Percentiles rank a stretch among this genome's conserved stretches.
These are phyloP conservation scores for Apeltes quadracus DNA, from an alignment of 2,113 vertebrate genomes.

Conservation along the genomic window DNA sequence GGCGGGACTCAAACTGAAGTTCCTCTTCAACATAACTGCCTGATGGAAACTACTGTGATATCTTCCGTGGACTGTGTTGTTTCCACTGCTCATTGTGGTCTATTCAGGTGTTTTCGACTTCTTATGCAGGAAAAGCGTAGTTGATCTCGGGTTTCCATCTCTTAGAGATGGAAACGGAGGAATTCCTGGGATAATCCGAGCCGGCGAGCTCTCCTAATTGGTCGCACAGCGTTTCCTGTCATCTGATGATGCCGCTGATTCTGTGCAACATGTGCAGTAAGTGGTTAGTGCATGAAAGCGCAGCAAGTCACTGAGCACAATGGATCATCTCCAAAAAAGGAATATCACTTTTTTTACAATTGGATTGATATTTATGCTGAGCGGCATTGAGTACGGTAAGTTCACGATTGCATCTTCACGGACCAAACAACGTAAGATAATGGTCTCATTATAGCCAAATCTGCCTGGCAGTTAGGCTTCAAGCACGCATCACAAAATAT, in stretches of 20 bases:
- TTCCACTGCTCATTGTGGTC: not conserved
- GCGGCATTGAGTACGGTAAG: constrained; percentile 87
- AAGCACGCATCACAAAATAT: constrained; percentile 18
- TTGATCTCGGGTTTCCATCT: constrained; percentile 7
- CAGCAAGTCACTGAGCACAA: constrained; percentile 32
- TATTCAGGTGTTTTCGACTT: not conserved
- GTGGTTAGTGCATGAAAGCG: constrained; percentile 34
- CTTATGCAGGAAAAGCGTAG: not conserved
- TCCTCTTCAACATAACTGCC: constrained; percentile 42
- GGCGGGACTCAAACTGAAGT: constrained; percentile 48
- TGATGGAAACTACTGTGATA: constrained; percentile 16
- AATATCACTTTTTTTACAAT: constrained; percentile 81
- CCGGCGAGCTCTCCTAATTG: constrained; percentile 65
- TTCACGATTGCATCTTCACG: constrained; percentile 34
- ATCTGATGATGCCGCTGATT: constrained; percentile 47
- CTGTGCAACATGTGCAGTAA: constrained; percentile 22
- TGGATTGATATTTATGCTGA: constrained; percentile 83
- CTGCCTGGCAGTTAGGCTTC: constrained; percentile 24
- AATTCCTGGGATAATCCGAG: constrained; percentile 45
- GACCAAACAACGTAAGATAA: constrained; percentile 27
- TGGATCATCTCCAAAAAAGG: constrained; percentile 79
- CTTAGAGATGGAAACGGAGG: not conserved
- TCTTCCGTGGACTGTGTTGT: not conserved
- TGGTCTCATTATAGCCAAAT: constrained; percentile 28
- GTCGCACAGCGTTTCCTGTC: constrained; percentile 62